Evolutionary conservation across 2,797 vertebrate species (phyloP).

Genomic region (Spinibarbus caldwelli): DNA sequence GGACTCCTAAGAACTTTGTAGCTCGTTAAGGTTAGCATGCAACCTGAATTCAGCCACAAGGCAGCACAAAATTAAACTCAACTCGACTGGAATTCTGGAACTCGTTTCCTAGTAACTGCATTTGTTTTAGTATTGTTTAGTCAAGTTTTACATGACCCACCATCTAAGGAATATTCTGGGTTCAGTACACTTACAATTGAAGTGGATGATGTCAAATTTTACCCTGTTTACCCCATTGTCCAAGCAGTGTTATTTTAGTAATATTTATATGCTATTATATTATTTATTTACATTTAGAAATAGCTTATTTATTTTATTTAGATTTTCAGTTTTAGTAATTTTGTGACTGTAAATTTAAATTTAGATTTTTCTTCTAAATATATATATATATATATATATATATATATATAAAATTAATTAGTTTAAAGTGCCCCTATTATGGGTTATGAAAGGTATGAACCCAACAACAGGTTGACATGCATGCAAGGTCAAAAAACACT

Average conservation of each 20-base stretch:
- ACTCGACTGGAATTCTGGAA: conserved; percentile 12
- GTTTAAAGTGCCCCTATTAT: too few relatives aligned
- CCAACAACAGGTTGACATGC: too few relatives aligned
- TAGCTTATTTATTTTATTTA: background rate
- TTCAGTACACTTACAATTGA: background rate
- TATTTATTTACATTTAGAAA: background rate
- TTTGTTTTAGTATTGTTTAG: background rate
- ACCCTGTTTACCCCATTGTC: background rate
- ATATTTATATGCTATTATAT: background rate
- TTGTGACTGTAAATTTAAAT: background rate
- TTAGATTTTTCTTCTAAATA: background rate
- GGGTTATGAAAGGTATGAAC: too few relatives aligned
- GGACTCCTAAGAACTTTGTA: conserved; percentile 34
- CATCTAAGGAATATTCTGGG: background rate
- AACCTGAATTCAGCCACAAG: conserved; percentile 3
- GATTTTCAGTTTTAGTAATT: background rate
- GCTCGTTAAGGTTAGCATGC: background rate
- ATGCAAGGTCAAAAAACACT: too few relatives aligned
- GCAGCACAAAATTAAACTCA: conserved; percentile 13
- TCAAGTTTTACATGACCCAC: background rate
- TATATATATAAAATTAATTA: too few relatives aligned
- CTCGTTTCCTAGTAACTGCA: background rate
- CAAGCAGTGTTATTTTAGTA: background rate
- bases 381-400: too few relatives aligned
- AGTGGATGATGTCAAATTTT: background rate